Evolutionary conservation across 2,888 invertebrate genomes (phyloP).

Genomic region (Pogonocherus hispidulus): DNA sequence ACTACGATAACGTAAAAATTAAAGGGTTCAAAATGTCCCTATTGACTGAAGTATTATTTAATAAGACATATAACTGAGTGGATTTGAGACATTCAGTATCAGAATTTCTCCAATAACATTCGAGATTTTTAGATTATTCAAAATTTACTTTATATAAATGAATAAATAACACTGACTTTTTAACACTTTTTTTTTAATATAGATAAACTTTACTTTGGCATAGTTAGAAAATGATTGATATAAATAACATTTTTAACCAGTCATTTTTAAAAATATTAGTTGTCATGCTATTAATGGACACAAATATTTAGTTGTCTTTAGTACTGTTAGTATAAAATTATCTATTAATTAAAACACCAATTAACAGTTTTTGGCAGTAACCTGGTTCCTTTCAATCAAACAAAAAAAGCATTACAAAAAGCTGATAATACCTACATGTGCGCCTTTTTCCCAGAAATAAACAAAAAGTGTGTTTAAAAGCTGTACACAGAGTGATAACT

Average conservation of each 20-base stretch:
- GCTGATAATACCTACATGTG: slow-evolving; percentile 48
- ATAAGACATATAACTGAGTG: too few relatives aligned
- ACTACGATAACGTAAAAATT: too few relatives aligned
- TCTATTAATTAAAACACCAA: background rate
- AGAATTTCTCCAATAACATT: too few relatives aligned
- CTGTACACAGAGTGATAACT: slow-evolving; percentile 20
- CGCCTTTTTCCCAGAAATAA: slow-evolving; percentile 40
- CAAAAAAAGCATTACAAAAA: slow-evolving; percentile 39
- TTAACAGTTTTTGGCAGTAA: slow-evolving; percentile 9
- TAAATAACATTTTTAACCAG: slow-evolving; percentile 6
- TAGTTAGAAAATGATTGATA: too few relatives aligned
- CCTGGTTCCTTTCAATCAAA: slow-evolving; percentile 30
- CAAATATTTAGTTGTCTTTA: background rate
- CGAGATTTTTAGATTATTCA: too few relatives aligned
- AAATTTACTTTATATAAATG: too few relatives aligned
- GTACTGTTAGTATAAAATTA: background rate
- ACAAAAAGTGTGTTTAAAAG: slow-evolving; percentile 30
- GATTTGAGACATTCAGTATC: too few relatives aligned
- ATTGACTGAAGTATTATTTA: too few relatives aligned
- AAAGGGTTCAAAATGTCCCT: too few relatives aligned
- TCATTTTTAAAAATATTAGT: background rate
- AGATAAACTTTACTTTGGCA: too few relatives aligned
- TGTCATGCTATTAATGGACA: background rate
- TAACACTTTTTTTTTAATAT: too few relatives aligned
- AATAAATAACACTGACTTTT: too few relatives aligned